Evolutionary conservation across 2,113 vertebrate species (phyloP).

Genomic region (Riparia riparia): DNA sequence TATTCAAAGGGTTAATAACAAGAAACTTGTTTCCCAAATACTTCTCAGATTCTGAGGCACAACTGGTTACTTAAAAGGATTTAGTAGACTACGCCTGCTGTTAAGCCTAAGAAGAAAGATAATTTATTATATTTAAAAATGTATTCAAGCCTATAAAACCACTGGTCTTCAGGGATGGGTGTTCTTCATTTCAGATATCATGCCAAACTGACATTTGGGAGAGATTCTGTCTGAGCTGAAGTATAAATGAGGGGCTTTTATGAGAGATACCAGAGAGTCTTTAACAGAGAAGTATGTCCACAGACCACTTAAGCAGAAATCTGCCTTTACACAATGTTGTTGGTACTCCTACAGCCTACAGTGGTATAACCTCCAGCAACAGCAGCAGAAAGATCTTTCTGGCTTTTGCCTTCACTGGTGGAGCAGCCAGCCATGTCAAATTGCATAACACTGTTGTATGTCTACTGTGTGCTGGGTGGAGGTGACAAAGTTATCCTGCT

Average conservation of each 20-base stretch:
- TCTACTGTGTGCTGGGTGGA: neutral
- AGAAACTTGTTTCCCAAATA: neutral
- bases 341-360: neutral
- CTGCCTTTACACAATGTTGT: neutral
- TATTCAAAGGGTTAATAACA: neutral
- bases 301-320: neutral
- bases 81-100: neutral
- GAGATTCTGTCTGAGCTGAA: neutral
- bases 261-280: neutral
- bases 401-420: neutral
- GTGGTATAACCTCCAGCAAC: neutral
- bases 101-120: conserved; percentile 31
- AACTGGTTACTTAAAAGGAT: conserved; percentile 6
- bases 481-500: neutral
- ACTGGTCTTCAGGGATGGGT: neutral
- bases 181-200: neutral
- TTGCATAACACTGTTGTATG: neutral
- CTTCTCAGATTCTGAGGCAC: neutral
- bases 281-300: neutral
- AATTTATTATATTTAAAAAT: conserved; percentile 40
- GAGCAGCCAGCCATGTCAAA: conserved; percentile 16
- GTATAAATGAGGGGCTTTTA: neutral
- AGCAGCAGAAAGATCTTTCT: neutral
- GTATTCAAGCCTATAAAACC: conserved; percentile 38
- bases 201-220: conserved; percentile 12